phyloP scores from a whole-genome alignment of 1,140 invertebrate genomes.

The Leptopilina boulardi region DNA sequence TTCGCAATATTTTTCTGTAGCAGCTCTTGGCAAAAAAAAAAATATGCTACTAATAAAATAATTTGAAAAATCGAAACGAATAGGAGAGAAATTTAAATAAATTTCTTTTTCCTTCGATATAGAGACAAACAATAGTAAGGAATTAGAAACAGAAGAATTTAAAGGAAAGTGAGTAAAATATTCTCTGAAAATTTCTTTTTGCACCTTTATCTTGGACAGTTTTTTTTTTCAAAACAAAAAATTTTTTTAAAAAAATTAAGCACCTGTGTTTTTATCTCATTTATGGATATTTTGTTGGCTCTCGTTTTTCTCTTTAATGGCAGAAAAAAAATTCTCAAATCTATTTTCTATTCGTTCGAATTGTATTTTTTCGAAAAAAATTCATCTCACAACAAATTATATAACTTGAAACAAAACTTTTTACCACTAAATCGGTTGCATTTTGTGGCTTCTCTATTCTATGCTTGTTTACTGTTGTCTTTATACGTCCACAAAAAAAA shows the following conservation, averaged over 20 bases:
- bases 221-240: background rate
- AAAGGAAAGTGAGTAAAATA: constrained; percentile 11
- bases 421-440: constrained; percentile 10
- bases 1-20: no score
- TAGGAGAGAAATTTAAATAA: background rate
- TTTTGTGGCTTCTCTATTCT: constrained; percentile 23
- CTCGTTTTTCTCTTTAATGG: background rate
- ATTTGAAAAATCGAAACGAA: no score
- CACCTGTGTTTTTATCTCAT: background rate
- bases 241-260: background rate
- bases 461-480: constrained; percentile 20
- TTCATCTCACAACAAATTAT: no score
- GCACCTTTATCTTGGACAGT: no score
- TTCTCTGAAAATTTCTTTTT: constrained; percentile 13
- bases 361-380: background rate
- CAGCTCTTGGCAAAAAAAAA: no score
- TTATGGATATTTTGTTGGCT: background rate
- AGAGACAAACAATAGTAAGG: constrained; percentile 21
- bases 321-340: background rate
- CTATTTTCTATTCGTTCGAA: background rate
- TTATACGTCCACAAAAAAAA: constrained; percentile 22
- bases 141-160: constrained; percentile 26
- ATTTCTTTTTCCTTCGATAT: background rate
- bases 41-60: no score
- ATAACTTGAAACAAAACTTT: background rate